These are phyloP conservation scores for Thecophora atra DNA, from an alignment of 2,888 invertebrate species.

Conservation along the genomic window DNA sequence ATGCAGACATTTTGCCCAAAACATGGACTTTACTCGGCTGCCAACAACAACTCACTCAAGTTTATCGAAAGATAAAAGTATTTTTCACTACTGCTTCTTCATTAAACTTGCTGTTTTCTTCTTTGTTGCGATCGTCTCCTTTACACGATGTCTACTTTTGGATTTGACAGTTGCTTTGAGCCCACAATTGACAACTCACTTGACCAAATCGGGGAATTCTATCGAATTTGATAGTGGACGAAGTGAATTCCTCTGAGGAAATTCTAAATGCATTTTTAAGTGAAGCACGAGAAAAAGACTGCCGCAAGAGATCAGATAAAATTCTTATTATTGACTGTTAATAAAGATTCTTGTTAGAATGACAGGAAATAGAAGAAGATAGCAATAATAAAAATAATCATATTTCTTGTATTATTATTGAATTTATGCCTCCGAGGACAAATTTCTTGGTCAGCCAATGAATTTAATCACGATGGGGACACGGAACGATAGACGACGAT, in stretches of 20 bases:
- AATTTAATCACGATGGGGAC: no score
- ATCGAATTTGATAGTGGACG: slow-evolving; percentile 27
- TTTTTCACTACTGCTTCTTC: slow-evolving; percentile 1
- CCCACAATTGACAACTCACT: slow-evolving; percentile 18
- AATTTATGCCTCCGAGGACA: no score
- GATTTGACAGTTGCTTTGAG: slow-evolving; percentile 18
- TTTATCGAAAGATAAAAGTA: neutral
- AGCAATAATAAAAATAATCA: neutral
- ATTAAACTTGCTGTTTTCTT: neutral
- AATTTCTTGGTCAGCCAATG: no score
- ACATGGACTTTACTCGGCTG: neutral
- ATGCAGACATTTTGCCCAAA: slow-evolving; percentile 23
- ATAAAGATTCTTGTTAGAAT: no score
- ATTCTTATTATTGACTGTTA: no score
- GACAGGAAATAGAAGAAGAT: neutral
- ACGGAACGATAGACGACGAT: no score
- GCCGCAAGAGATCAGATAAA: no score
- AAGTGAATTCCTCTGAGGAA: slow-evolving; percentile 18
- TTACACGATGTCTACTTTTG: slow-evolving; percentile 2
- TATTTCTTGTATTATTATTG: neutral
- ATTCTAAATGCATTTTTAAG: slow-evolving; percentile 11
- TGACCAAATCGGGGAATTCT: slow-evolving; percentile 28
- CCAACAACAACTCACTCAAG: neutral
- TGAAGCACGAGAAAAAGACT: neutral
- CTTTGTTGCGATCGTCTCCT: neutral